These are phyloP conservation scores for Dicranocentrus wangi DNA, from an alignment of 2,888 invertebrate genomes.

Conservation along the genomic window DNA sequence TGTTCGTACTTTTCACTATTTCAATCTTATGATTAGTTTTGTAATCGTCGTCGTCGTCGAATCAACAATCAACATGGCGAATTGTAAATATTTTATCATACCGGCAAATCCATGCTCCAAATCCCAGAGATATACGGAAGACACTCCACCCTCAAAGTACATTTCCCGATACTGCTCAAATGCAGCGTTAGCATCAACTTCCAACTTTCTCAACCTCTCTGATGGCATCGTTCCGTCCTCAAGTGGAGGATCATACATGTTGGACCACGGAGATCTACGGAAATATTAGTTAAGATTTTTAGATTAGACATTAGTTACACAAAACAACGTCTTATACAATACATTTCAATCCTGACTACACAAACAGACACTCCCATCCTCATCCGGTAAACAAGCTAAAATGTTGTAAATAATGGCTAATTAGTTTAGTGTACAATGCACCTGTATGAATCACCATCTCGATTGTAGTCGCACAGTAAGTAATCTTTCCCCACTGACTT, in stretches of 20 bases:
- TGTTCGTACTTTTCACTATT: too few species aligned
- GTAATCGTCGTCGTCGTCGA: too few species aligned
- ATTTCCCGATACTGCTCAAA: slow-evolving; percentile 99
- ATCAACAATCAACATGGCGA: slow-evolving; percentile 8
- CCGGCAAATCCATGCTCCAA: slow-evolving; percentile 98
- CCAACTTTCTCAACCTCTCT: slow-evolving; percentile 93
- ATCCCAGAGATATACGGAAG: slow-evolving; percentile 99
- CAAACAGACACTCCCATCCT: too few species aligned
- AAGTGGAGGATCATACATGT: slow-evolving; percentile 96
- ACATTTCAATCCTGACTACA: too few species aligned
- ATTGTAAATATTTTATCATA: slow-evolving; percentile 70
- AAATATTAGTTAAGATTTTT: neutral
- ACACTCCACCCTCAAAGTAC: slow-evolving; percentile 99
- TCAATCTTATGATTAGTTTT: too few species aligned
- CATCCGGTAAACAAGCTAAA: too few species aligned
- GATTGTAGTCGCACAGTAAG: slow-evolving; percentile 97
- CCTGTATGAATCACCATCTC: slow-evolving; percentile 98
- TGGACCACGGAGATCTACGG: slow-evolving; percentile 96
- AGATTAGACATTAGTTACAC: slow-evolving; percentile 8
- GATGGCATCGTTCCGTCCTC: slow-evolving; percentile 99
- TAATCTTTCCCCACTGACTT: slow-evolving; percentile 97
- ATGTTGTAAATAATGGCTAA: too few species aligned
- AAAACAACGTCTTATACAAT: too few species aligned
- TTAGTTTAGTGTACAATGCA: slow-evolving; percentile 73
- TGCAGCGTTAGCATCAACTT: slow-evolving; percentile 98